Conservation (phyloP, 2,113 vertebrate genomes). For the Taurulus bubalis region DNA sequence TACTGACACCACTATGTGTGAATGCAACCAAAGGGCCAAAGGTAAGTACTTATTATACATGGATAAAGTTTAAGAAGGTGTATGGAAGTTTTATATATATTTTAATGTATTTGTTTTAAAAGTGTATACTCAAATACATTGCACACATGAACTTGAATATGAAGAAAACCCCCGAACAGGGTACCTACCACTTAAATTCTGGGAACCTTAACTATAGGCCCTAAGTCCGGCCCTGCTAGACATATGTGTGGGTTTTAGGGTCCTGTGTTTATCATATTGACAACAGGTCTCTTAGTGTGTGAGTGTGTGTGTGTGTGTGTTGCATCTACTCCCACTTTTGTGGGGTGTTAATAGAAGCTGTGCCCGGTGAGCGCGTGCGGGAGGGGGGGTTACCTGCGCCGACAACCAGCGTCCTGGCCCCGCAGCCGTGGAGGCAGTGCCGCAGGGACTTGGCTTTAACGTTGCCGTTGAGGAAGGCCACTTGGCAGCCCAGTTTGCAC, state of each 20-base stretch:
- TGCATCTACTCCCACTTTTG: too few relatives aligned
- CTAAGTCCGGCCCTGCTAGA: background rate
- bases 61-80: background rate
- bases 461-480: conserved; percentile 92
- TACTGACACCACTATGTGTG: background rate
- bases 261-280: background rate
- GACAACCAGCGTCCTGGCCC: conserved; percentile 86
- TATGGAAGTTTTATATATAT: too few relatives aligned
- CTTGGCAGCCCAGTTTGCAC: conserved; percentile 88
- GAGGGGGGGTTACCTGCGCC: conserved; percentile 83
- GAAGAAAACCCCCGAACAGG: too few relatives aligned
- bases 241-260: background rate
- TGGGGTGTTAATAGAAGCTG: background rate
- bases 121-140: too few relatives aligned
- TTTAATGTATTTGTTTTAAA: too few relatives aligned
- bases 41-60: background rate
- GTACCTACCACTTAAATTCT: too few relatives aligned
- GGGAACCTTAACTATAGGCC: background rate
- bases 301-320: too few relatives aligned
- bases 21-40: background rate
- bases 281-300: background rate
- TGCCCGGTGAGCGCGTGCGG: too few relatives aligned
- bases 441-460: conserved; percentile 83
- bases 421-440: conserved; percentile 88
- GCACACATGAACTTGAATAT: background rate